Conservation (phyloP, 2,113 vertebrate species). For the Malaclemys terrapin region DNA sequence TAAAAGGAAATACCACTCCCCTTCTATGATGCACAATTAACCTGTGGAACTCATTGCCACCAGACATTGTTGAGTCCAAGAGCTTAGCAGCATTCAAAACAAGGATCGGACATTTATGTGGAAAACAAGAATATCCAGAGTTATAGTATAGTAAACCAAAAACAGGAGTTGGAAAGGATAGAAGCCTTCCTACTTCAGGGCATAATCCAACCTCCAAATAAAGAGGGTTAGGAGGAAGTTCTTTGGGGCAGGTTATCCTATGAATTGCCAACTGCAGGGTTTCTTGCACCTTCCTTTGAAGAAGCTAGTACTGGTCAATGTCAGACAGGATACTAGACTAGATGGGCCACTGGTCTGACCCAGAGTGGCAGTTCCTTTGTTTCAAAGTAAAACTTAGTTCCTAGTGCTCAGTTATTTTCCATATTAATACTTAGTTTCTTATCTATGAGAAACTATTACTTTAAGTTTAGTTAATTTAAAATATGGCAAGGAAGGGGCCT, state of each 20-base stretch:
- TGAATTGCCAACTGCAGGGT: background rate
- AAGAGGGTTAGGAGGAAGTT: background rate
- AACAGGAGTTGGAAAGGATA: background rate
- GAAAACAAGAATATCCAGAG: background rate
- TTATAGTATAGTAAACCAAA: background rate
- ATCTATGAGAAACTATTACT: background rate
- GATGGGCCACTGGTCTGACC: background rate
- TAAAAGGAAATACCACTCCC: background rate
- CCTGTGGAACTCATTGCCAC: background rate
- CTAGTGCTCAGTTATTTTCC: background rate
- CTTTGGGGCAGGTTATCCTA: background rate
- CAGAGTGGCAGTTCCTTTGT: background rate
- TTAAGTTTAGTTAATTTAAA: background rate
- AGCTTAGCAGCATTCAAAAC: background rate
- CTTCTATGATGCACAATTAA: background rate
- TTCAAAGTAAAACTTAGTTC: background rate
- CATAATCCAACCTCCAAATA: background rate
- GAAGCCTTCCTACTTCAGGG: background rate
- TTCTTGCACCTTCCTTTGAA: background rate
- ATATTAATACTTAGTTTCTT: background rate
- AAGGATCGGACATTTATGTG: background rate
- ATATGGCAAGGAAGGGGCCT: background rate
- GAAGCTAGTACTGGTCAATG: background rate
- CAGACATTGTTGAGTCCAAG: background rate
- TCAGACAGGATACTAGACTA: background rate